phyloP scores from a whole-genome alignment of 2,797 vertebrate genomes.

The Cirrhinus molitorella region DNA sequence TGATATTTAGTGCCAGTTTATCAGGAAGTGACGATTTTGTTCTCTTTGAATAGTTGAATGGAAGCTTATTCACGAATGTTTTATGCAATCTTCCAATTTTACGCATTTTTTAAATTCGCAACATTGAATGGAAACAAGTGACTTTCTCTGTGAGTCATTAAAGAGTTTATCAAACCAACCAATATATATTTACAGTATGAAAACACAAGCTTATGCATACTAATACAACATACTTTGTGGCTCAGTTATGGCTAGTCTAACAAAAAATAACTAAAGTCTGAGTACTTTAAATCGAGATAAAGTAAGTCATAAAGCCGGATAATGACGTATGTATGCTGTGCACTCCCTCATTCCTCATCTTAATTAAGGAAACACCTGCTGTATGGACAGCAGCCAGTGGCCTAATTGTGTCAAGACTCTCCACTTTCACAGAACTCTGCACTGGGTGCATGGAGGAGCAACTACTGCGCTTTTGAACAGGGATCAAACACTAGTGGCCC shows the following conservation, averaged over 20 bases:
- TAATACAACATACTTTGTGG: too few relatives aligned
- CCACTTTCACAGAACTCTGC: conserved; percentile 41
- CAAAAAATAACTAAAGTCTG: background rate
- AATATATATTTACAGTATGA: too few relatives aligned
- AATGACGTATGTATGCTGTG: conserved; percentile 2
- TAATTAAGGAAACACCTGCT: conserved; percentile 43
- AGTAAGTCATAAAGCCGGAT: conserved; percentile 3
- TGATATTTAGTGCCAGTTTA: too few relatives aligned
- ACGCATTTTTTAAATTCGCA: too few relatives aligned
- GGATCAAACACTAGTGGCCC: conserved; percentile 37
- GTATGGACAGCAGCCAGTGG: conserved; percentile 46
- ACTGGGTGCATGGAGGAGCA: conserved; percentile 4
- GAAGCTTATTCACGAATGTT: too few relatives aligned
- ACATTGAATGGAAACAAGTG: too few relatives aligned
- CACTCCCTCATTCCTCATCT: conserved; percentile 39
- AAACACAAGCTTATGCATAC: too few relatives aligned
- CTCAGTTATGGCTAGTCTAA: background rate
- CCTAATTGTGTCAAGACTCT: conserved; percentile 54
- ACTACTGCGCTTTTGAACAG: conserved; percentile 41
- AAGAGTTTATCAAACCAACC: too few relatives aligned
- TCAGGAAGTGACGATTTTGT: too few relatives aligned
- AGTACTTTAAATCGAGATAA: background rate
- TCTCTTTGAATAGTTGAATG: too few relatives aligned
- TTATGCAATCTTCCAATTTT: too few relatives aligned
- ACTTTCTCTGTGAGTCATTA: background rate